These are phyloP conservation scores for Leucophenga maculata DNA, from an alignment of 2,888 invertebrate species.

Conservation along the genomic window DNA sequence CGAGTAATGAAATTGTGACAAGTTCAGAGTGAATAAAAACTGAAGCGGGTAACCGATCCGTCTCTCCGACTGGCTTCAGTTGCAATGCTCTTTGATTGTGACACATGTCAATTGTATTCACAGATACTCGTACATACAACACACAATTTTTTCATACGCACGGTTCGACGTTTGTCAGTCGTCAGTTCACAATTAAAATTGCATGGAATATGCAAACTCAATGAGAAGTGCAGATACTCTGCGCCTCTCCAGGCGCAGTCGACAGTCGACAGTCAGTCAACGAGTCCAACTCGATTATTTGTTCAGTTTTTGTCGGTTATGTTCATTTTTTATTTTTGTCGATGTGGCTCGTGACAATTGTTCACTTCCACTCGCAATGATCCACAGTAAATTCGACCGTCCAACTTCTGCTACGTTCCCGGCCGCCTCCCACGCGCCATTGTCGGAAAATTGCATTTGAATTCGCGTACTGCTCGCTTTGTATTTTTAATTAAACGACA, in stretches of 20 bases:
- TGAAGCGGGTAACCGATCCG: neutral
- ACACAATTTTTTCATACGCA: slow-evolving; percentile 3
- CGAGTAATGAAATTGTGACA: slow-evolving; percentile 5
- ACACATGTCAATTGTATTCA: slow-evolving; percentile 20
- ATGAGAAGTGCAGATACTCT: slow-evolving; percentile 10
- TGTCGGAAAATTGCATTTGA: slow-evolving; percentile 64
- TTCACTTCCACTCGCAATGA: slow-evolving; percentile 23
- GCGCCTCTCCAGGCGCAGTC: neutral
- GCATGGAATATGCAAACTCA: slow-evolving; percentile 22
- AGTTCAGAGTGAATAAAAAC: neutral
- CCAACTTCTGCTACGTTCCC: neutral
- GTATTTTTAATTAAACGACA: slow-evolving; percentile 60
- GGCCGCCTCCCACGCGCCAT: slow-evolving; percentile 35
- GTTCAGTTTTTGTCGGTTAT: slow-evolving; percentile 27
- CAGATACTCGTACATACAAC: neutral
- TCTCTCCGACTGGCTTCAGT: neutral
- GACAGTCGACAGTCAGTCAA: too few relatives aligned
- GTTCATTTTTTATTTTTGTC: slow-evolving; percentile 31
- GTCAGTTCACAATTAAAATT: slow-evolving; percentile 22
- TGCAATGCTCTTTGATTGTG: slow-evolving; percentile 14
- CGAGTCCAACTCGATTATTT: slow-evolving; percentile 14
- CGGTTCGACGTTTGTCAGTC: neutral
- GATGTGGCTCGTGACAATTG: slow-evolving; percentile 60
- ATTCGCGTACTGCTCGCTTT: slow-evolving; percentile 45
- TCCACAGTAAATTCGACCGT: neutral